Conservation (phyloP, 1,140 invertebrate species). For the Trichonephila clavata region DNA sequence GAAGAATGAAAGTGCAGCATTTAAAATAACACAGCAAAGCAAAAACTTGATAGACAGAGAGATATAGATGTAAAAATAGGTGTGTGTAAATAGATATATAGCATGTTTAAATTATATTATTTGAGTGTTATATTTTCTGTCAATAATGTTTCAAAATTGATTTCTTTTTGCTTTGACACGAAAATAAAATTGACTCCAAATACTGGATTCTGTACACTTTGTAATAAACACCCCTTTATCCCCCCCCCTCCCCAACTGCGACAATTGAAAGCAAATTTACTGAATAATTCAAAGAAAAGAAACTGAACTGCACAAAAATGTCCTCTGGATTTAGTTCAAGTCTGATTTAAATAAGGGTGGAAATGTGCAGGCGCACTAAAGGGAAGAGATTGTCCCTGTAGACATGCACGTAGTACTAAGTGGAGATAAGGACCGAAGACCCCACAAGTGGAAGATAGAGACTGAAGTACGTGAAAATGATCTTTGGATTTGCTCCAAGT, state of each 20-base stretch:
- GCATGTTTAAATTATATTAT: too few relatives aligned
- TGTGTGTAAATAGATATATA: too few relatives aligned
- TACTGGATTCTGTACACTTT: neutral
- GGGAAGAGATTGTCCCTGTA: constrained; percentile 9
- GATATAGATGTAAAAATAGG: too few relatives aligned
- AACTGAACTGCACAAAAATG: neutral
- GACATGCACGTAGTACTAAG: constrained; percentile 22
- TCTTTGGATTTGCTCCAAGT: constrained; percentile 31
- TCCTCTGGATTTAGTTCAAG: neutral
- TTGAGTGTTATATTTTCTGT: too few relatives aligned
- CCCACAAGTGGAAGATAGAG: constrained; percentile 37
- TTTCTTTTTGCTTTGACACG: too few relatives aligned
- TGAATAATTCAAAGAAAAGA: neutral
- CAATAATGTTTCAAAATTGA: too few relatives aligned
- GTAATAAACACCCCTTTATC: neutral
- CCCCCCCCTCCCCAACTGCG: neutral
- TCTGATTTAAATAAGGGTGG: constrained; percentile 24
- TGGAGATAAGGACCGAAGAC: constrained; percentile 28
- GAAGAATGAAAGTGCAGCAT: too few relatives aligned
- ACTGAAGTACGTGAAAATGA: constrained; percentile 38
- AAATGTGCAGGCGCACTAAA: neutral
- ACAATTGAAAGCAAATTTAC: neutral
- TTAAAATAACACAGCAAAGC: too few relatives aligned
- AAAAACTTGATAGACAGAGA: too few relatives aligned
- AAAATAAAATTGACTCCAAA: too few relatives aligned